These are phyloP conservation scores for Amblyteles armatorius DNA, from an alignment of 2,888 invertebrate genomes.

Conservation along the genomic window DNA sequence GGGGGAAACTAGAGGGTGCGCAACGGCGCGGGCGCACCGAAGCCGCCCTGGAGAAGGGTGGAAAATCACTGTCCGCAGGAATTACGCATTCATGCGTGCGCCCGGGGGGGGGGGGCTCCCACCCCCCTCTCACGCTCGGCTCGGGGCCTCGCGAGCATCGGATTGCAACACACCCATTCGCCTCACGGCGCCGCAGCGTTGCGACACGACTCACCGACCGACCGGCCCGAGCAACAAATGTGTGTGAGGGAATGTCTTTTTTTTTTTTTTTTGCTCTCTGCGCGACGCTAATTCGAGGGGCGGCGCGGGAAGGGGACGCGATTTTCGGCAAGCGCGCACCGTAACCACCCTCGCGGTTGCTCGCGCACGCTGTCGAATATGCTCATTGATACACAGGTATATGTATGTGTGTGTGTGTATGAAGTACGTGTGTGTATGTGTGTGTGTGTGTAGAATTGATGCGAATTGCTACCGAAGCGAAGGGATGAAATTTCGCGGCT, in stretches of 20 bases:
- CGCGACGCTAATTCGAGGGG: constrained; percentile 79
- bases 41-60: constrained; percentile 78
- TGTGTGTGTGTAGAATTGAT: no score
- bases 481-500: constrained; percentile 48
- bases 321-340: constrained; percentile 52
- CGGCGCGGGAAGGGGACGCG: constrained; percentile 60
- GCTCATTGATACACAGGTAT: constrained; percentile 15
- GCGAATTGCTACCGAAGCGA: background rate
- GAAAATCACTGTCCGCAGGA: constrained; percentile 83
- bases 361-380: constrained; percentile 41
- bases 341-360: constrained; percentile 63
- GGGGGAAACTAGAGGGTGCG: constrained; percentile 51
- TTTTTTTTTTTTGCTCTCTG: constrained; percentile 40
- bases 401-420: background rate
- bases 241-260: constrained; percentile 79
- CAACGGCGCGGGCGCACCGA: constrained; percentile 38
- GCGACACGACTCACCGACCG: background rate
- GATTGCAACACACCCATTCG: constrained; percentile 42
- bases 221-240: background rate
- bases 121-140: constrained; percentile 42
- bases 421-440: background rate
- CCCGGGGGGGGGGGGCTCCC: no score
- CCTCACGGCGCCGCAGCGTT: background rate
- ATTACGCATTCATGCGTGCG: constrained; percentile 82
- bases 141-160: constrained; percentile 17